Percentiles rank a stretch among this genome's conserved stretches.
phyloP scores from a whole-genome alignment of 2,888 invertebrate species.

The Ypsolopha scabrella region DNA sequence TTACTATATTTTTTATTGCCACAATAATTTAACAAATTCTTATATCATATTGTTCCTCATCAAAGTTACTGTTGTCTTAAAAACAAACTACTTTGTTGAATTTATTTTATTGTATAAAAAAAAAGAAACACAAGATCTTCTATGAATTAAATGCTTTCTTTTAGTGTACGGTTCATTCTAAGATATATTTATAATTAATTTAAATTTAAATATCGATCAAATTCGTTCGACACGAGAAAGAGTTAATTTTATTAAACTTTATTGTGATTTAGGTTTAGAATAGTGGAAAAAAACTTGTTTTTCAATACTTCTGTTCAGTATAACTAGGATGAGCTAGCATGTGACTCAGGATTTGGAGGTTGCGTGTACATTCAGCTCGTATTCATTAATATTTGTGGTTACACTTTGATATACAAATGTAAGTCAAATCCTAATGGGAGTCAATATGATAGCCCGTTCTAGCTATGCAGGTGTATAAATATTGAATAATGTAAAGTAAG shows the following conservation, averaged over 20 bases:
- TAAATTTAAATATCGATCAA: slow-evolving; percentile 22
- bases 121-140: neutral
- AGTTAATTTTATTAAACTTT: slow-evolving; percentile 14
- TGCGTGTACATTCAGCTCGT: too few relatives aligned
- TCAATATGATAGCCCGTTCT: too few relatives aligned
- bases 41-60: too few relatives aligned
- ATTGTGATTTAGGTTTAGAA: slow-evolving; percentile 24
- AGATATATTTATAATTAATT: slow-evolving; percentile 19
- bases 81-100: neutral
- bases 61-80: neutral
- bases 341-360: too few relatives aligned
- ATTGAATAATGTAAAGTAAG: slow-evolving; percentile 24
- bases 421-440: too few relatives aligned
- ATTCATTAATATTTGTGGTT: too few relatives aligned
- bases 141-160: slow-evolving; percentile 1
- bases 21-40: too few relatives aligned
- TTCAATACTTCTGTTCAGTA: slow-evolving; percentile 21
- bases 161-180: slow-evolving; percentile 19
- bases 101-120: neutral
- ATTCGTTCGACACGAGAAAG: slow-evolving; percentile 17
- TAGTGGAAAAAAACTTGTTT: slow-evolving; percentile 13
- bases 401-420: too few relatives aligned
- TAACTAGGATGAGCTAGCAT: too few relatives aligned
- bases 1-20: too few relatives aligned
- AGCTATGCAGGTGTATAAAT: slow-evolving; percentile 19